Base-by-base conservation (phyloP, 2,797 vertebrate genomes). In the Lemur catta region DNA sequence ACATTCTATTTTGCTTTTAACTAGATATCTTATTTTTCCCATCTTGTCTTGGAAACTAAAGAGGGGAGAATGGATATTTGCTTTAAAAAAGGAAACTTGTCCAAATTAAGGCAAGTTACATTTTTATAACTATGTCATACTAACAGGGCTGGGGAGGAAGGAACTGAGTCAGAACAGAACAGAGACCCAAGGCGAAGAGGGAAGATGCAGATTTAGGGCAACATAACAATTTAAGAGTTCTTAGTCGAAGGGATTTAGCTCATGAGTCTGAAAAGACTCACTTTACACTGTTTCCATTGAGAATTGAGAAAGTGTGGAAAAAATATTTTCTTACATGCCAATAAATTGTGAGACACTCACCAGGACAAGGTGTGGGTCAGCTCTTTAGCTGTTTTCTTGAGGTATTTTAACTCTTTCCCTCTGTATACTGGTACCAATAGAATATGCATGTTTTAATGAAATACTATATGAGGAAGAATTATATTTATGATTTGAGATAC, bases 1-100 rank as follows among this genome's bases (percentile, higher is more conserved):
- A 76, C 35, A 38, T 87, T 86, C 69, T 55, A 26, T 87, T 87
- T 96, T 84, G 57, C 55, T 95, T 90, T 96, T 86, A 84, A 72
- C 15, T 85, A 38, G 41, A 11, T 78, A 20, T 33, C 63, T 88
- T 48, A 69, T 33, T 24, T 85, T 94, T 93, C 61, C 28, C 38
- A 86, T 52, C 35, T 15, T 93, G 57, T 76, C 22, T 95, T 94
- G 17, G 48, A 92, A 84, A 89, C 52, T 61, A 72, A 71, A 88
- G 10, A 33, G 33, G 28, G 78, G 41, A 88, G 52, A 85, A 59
- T 74, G 94, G 52, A 72, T 1, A 48, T 71, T 82, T 86, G 8
- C 14, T 89, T 8, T 24, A 30, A 67, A 38, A 69, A 59, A 43
- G 57, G 12, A 67, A 84, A 30, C 35, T 10, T 57, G 41, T 95